These are phyloP conservation scores for Cremastinae sp. DNA, from an alignment of 2,888 invertebrate species.

Conservation along the genomic window DNA sequence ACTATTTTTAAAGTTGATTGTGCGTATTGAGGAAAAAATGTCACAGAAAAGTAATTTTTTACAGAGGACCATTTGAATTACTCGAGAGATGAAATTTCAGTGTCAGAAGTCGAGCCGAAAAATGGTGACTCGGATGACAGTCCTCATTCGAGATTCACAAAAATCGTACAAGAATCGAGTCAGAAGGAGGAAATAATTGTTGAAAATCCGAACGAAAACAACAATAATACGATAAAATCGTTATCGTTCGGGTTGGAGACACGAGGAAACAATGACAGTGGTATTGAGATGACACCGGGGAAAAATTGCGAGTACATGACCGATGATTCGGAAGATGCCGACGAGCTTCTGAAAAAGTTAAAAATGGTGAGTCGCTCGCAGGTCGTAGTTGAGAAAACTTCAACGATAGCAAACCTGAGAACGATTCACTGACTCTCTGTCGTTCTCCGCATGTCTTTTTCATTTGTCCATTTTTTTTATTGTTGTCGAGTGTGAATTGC, in stretches of 20 bases:
- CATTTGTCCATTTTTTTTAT: conserved; percentile 18
- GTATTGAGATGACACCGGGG: conserved; percentile 70
- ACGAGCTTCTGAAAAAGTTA: conserved; percentile 78
- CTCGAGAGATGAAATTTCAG: conserved; percentile 56
- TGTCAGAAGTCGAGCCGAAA: conserved; percentile 41
- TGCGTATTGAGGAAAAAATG: too few relatives aligned
- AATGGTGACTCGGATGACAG: conserved; percentile 43
- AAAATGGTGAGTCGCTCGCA: conserved; percentile 81
- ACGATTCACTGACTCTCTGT: conserved; percentile 51
- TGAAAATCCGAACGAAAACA: conserved; percentile 55
- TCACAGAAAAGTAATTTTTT: background rate
- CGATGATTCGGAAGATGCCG: conserved; percentile 73
- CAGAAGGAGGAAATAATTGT: conserved; percentile 50
- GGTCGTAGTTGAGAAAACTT: conserved; percentile 51
- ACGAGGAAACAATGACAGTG: conserved; percentile 69
- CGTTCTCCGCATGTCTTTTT: conserved; percentile 49
- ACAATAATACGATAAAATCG: conserved; percentile 54
- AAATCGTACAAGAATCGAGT: conserved; percentile 58
- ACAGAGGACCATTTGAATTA: conserved; percentile 43
- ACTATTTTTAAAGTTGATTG: too few relatives aligned
- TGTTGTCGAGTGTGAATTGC: conserved; percentile 2
- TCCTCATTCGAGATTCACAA: conserved; percentile 56
- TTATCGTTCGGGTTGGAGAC: conserved; percentile 55
- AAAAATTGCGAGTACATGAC: conserved; percentile 61
- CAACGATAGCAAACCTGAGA: conserved; percentile 55